These are phyloP conservation scores for Ectemnius lituratus DNA, from an alignment of 2,888 invertebrate species.

Conservation along the genomic window DNA sequence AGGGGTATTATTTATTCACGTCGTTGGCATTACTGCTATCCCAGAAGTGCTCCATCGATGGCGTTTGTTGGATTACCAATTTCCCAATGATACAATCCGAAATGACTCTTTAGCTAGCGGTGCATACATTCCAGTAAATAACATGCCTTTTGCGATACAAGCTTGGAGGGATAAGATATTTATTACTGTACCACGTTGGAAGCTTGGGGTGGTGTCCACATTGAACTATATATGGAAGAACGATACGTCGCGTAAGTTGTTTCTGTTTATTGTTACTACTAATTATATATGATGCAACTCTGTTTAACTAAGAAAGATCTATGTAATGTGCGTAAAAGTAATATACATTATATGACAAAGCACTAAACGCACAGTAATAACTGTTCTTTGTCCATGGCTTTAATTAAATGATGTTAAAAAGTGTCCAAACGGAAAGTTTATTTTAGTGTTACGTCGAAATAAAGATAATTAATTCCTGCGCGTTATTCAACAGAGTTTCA, in stretches of 20 bases:
- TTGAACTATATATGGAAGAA: slow-evolving; percentile 79
- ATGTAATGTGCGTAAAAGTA: too few relatives aligned
- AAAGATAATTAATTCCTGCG: too few relatives aligned
- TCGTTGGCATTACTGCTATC: slow-evolving; percentile 34
- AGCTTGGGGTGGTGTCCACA: slow-evolving; percentile 82
- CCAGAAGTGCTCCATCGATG: slow-evolving; percentile 67
- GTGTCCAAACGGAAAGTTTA: too few relatives aligned
- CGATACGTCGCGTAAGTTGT: slow-evolving; percentile 39
- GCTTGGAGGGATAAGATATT: slow-evolving; percentile 84
- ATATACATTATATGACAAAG: too few relatives aligned
- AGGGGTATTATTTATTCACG: too few relatives aligned
- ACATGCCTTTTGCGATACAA: slow-evolving; percentile 84
- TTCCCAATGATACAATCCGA: slow-evolving; percentile 67
- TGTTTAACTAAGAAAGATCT: background rate
- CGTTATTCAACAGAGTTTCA: too few relatives aligned
- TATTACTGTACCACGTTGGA: slow-evolving; percentile 85
- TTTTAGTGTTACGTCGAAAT: too few relatives aligned
- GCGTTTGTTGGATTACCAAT: slow-evolving; percentile 70
- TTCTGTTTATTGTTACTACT: background rate
- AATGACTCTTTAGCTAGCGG: slow-evolving; percentile 78
- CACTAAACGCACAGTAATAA: too few relatives aligned
- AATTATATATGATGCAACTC: background rate
- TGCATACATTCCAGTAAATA: slow-evolving; percentile 84
- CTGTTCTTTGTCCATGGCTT: too few relatives aligned
- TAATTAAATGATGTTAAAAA: too few relatives aligned